Conservation (phyloP, 2,888 invertebrate genomes). For the Augiades crinisus region DNA sequence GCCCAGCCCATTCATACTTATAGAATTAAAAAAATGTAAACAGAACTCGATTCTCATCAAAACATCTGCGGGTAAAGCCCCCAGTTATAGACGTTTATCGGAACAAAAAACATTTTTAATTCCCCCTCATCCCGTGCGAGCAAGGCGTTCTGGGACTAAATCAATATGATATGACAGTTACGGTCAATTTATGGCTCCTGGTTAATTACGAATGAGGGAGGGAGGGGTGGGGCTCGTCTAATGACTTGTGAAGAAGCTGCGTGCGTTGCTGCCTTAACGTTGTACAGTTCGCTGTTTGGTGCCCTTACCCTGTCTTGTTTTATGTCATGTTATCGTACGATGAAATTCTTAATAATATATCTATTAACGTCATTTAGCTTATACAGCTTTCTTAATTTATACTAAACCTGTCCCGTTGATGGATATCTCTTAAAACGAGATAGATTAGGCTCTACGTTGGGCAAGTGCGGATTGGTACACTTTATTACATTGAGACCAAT, state of each 20-base stretch:
- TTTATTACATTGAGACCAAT: too few relatives aligned
- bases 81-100: conserved; percentile 11
- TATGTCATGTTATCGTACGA: background rate
- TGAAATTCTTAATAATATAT: too few relatives aligned
- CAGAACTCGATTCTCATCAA: background rate
- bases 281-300: conserved; percentile 8
- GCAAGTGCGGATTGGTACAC: too few relatives aligned
- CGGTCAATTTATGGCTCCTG: conserved; percentile 80
- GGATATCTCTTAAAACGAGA: too few relatives aligned
- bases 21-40: background rate
- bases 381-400: too few relatives aligned
- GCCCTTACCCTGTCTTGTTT: background rate
- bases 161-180: conserved; percentile 82
- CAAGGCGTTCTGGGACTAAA: conserved; percentile 69
- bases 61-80: conserved; percentile 11
- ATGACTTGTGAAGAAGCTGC: conserved; percentile 76
- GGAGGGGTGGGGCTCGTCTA: conserved; percentile 59
- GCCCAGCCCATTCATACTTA: too few relatives aligned
- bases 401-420: too few relatives aligned
- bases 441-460: too few relatives aligned
- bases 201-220: conserved; percentile 78
- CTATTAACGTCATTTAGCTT: too few relatives aligned
- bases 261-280: conserved; percentile 32
- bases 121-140: conserved; percentile 38
- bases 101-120: conserved; percentile 33